Base-by-base conservation (phyloP, 2,888 invertebrate genomes). In the Philaethria dido region DNA sequence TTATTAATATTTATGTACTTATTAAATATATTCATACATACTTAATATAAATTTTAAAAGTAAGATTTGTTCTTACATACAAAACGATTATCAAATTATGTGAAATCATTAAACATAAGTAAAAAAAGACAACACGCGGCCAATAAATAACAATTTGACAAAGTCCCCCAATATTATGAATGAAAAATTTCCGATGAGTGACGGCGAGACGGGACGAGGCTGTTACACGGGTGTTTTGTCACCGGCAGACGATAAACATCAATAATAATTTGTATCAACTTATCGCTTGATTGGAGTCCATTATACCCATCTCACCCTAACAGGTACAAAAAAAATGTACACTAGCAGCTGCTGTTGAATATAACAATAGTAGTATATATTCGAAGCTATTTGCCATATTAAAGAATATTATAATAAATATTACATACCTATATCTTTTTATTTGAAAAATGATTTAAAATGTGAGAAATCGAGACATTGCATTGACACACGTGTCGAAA, bases 101-200 rank as follows among this genome's bases (percentile, higher is more conserved):
- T 8, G 9, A 36, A 25, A 47, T 5, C 11, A 47, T 18, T 18
- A 45, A 45, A 45, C 13, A 52, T 29, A 29, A 11, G 18, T 33
- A 8, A 18, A 6, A 54, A 54, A 33, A 54, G 18, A 36, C 13
- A 14, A 36, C 55, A 39, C 36, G 55, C 20, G 20, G 20, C 59
- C 66, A 60, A 72, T 74, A 73, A 71, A 73, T 73, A 70, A 72
- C 73, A 72, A 74, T 73, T 71, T 74, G 71, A 70, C 69, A 68
- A 66, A 62, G 57, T 63, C 65, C 55, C 67, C 65, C 60, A 69
- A 72, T 74, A 73, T 73, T 57, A 72, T 69, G 69, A 71, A 63
- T 74, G 73, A 73, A 72, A 74, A 74, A 72, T 74, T 69, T 67
- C 63, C 69, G 69, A 68, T 69, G 54, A 69, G 65, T 71, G 74